Percentiles rank a stretch among this genome's conserved stretches.
These are phyloP conservation scores for Augochlorella aurata DNA, from an alignment of 2,888 invertebrate genomes.

Conservation along the genomic window DNA sequence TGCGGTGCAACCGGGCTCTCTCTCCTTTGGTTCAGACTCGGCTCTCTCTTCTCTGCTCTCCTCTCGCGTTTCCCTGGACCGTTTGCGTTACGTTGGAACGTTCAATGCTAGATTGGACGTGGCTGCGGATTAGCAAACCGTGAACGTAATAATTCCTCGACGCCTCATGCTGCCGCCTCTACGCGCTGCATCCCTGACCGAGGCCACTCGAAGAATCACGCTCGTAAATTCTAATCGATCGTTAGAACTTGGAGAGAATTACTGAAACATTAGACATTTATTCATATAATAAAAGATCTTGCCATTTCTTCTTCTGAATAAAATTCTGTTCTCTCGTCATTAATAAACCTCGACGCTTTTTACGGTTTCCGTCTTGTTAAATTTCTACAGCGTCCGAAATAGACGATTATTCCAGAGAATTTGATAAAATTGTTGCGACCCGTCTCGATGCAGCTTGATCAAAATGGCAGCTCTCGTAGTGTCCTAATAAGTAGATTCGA, in stretches of 20 bases:
- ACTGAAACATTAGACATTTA: no score
- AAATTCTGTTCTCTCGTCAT: no score
- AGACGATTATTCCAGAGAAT: no score
- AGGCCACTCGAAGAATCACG: neutral
- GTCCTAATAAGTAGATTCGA: no score
- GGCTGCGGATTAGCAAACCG: conserved; percentile 41
- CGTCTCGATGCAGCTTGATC: no score
- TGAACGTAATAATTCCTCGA: conserved; percentile 33
- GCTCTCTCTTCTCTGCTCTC: conserved; percentile 9
- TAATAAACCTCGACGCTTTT: no score
- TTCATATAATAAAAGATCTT: no score
- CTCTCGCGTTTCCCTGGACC: conserved; percentile 54
- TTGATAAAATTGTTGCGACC: no score
- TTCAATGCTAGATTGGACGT: conserved; percentile 35
- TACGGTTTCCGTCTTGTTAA: no score
- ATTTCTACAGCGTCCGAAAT: no score
- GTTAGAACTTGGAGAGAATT: neutral
- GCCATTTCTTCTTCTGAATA: no score
- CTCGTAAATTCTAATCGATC: neutral
- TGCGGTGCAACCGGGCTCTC: conserved; percentile 70
- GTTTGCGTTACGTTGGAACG: conserved; percentile 53
- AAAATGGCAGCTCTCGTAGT: no score
- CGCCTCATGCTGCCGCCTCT: conserved; percentile 3
- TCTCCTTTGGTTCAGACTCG: conserved; percentile 47
- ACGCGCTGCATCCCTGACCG: neutral